Base-by-base conservation (phyloP, 1,140 invertebrate genomes). In the Brachionus sp. region DNA sequence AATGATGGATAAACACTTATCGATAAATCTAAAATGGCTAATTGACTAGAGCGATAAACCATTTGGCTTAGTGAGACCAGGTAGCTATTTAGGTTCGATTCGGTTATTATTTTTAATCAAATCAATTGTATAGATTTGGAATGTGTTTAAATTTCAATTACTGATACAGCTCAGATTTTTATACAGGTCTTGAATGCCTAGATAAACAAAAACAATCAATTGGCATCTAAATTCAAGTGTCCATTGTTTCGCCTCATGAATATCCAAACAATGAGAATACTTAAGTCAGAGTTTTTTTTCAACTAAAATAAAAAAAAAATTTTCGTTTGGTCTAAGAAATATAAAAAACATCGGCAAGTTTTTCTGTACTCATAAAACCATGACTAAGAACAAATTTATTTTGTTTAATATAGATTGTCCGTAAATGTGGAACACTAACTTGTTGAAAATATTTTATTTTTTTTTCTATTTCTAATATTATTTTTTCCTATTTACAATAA, bases 321-420 rank as follows among this genome's bases (percentile, higher is more conserved):
- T 53, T 53, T 70, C 35, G 13, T 70, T 37, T 19, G 66, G 66
- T 70, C 66, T 70, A 33, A 70, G 35, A 70, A 70, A 42, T 37
- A 35, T 35, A 70, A 70, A 70, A 70, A 70, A 70, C n/a, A 37
- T 70, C 25, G n/a, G 66, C 35, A 70, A 70, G 5, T n/a, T 70
- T 35, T 66, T 70, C 12, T 70, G 13, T 12, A 70, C 13, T 29
- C 62, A 66, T 25, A 70, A 37, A 70, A 70, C n/a, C 66, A 70
- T 70, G 66, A 70, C 29, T 37, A 66, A 35, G 29, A 66, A 66
- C 23, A 35, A 66, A 66, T 66, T 66, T 33, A 29, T 66, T 66
- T 66, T 70, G 23, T 70, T 70, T 39, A 37, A 37, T 35, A 5
- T 70, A 35, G 29, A 37, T 33, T 70, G 66, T 70, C 66, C 66